Conservation (phyloP, 2,797 vertebrate genomes). For the Capromys pilorides region DNA sequence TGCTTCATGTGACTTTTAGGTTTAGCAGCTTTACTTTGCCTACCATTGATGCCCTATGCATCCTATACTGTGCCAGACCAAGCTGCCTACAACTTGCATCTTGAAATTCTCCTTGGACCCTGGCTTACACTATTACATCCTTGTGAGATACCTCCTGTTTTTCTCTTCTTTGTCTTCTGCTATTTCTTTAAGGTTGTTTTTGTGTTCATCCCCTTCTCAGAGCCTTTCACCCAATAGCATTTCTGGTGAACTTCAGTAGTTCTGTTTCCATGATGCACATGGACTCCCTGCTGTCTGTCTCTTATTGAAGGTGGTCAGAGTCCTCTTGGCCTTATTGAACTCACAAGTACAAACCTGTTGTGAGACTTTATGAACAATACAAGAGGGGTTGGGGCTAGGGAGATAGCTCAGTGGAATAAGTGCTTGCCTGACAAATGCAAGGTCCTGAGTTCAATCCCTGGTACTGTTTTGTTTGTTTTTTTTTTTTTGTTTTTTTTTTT, state of each 20-base stretch:
- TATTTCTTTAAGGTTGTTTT: neutral
- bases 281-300: neutral
- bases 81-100: neutral
- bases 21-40: neutral
- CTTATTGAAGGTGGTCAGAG: neutral
- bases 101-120: neutral
- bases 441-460: too few species aligned
- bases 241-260: neutral
- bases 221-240: neutral
- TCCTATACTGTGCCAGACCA: rapidly evolving
- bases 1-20: neutral
- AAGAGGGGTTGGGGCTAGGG: too few species aligned
- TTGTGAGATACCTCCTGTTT: neutral
- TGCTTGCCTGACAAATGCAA: too few species aligned
- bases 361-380: neutral
- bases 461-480: too few species aligned
- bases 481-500: too few species aligned
- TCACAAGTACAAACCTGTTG: neutral
- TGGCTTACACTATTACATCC: neutral
- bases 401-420: too few species aligned
- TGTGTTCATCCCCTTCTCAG: neutral
- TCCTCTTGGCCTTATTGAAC: neutral
- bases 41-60: too few species aligned
- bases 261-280: neutral
- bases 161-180: neutral